These are phyloP conservation scores for Rotaria magnacalcarata DNA, from an alignment of 2,888 invertebrate genomes.

Conservation along the genomic window DNA sequence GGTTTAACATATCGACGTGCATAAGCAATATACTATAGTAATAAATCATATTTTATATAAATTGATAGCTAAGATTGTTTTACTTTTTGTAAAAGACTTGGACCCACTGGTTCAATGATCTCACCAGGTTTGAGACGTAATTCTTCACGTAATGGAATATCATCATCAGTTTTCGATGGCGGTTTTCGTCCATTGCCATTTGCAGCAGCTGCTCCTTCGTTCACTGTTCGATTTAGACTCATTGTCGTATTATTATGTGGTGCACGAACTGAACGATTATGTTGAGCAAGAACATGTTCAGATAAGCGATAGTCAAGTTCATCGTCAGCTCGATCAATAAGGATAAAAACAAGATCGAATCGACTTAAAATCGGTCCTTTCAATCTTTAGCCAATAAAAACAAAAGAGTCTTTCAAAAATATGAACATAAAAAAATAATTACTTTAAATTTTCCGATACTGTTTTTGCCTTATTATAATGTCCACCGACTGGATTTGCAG, in stretches of 20 bases:
- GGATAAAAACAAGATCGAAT: slow-evolving; percentile 85
- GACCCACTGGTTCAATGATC: slow-evolving; percentile 70
- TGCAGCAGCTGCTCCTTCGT: neutral
- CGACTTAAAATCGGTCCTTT: slow-evolving; percentile 77
- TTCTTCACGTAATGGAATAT: slow-evolving; percentile 62
- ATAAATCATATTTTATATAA: neutral
- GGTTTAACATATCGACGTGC: slow-evolving; percentile 81
- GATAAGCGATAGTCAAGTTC: slow-evolving; percentile 72
- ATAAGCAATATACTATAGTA: slow-evolving; percentile 73
- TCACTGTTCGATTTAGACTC: neutral
- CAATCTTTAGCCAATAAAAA: slow-evolving; percentile 60
- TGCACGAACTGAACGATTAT: slow-evolving; percentile 48
- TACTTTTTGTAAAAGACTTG: slow-evolving; percentile 71
- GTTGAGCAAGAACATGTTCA: slow-evolving; percentile 76
- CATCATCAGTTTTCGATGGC: slow-evolving; percentile 37
- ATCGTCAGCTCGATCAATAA: slow-evolving; percentile 67
- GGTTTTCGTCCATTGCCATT: neutral
- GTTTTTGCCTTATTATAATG: slow-evolving; percentile 81
- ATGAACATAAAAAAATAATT: neutral
- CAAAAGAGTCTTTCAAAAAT: neutral
- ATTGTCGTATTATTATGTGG: neutral
- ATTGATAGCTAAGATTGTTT: neutral
- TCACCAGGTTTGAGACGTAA: slow-evolving; percentile 66
- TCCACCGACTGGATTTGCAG: slow-evolving; percentile 84
- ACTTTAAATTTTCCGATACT: slow-evolving; percentile 78